phyloP scores from a whole-genome alignment of 2,113 vertebrate genomes.

The Pseudorasbora parva region DNA sequence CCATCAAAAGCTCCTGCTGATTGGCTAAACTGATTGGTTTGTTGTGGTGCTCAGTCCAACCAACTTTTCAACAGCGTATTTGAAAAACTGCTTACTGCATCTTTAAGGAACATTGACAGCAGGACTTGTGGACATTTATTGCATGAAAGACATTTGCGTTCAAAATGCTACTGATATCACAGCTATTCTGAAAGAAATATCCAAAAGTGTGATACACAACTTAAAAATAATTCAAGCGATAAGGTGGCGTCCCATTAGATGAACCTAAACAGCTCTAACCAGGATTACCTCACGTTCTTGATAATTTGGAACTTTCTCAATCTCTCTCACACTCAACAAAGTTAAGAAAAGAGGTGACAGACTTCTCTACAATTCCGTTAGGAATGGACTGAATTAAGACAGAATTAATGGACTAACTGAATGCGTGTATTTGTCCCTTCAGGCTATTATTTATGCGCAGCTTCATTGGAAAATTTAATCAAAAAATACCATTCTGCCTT shows the following conservation, averaged over 20 bases:
- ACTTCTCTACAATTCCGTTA: background rate
- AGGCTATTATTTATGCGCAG: background rate
- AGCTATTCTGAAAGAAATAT: background rate
- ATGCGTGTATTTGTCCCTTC: background rate
- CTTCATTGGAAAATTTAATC: background rate
- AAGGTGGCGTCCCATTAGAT: background rate
- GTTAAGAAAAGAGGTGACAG: background rate
- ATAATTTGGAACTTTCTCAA: background rate
- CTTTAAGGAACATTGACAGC: slow-evolving; percentile 6
- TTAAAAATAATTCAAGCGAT: background rate
- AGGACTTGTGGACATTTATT: background rate
- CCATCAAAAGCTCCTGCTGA: no score
- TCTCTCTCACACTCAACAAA: background rate
- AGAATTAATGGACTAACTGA: background rate
- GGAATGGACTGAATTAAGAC: background rate
- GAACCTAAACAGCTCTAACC: background rate
- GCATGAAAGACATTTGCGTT: slow-evolving; percentile 5
- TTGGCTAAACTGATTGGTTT: no score
- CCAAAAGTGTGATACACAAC: background rate
- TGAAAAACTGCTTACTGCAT: no score
- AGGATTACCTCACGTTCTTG: background rate
- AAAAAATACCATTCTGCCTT: background rate
- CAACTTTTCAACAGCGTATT: no score
- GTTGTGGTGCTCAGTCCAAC: no score
- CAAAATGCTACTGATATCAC: slow-evolving; percentile 21